Conservation (phyloP, 2,888 invertebrate genomes). For the Orgyia antiqua region DNA sequence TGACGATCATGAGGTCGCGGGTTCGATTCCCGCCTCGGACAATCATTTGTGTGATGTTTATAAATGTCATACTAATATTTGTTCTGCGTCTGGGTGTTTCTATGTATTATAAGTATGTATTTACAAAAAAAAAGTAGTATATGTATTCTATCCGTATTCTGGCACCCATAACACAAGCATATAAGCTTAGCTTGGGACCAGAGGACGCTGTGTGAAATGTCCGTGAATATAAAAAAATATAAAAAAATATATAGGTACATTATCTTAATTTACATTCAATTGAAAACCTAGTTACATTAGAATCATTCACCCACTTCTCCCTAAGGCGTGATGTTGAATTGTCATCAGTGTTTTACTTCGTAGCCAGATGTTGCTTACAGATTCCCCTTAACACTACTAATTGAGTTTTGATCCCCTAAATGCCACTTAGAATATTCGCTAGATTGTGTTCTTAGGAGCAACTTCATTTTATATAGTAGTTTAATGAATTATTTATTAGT, state of each 20-base stretch:
- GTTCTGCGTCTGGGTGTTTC: no score
- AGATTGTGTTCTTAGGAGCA: slow-evolving; percentile 18
- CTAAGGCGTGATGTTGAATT: slow-evolving; percentile 30
- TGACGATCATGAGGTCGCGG: no score
- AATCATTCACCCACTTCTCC: slow-evolving; percentile 20
- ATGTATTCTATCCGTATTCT: no score
- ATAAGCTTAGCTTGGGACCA: no score
- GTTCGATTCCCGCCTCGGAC: no score
- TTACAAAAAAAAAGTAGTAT: no score
- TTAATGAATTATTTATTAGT: slow-evolving; percentile 8
- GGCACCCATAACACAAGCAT: no score
- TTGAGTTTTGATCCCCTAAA: slow-evolving; percentile 49
- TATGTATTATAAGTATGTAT: no score
- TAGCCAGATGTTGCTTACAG: slow-evolving; percentile 43
- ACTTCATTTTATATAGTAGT: slow-evolving; percentile 15
- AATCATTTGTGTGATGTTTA: no score
- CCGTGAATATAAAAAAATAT: background rate
- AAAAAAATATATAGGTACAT: background rate
- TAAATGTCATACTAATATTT: no score
- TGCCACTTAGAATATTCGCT: slow-evolving; percentile 23
- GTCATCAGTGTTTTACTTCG: slow-evolving; percentile 28
- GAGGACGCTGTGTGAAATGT: no score
- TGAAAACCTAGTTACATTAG: slow-evolving; percentile 26
- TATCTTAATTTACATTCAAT: slow-evolving; percentile 19
- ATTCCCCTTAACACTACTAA: slow-evolving; percentile 36